Evolutionary conservation across 2,888 invertebrate genomes (phyloP), one percentile per base, ranked within the genome.

Genomic region (Nemapogon koenigi): DNA sequence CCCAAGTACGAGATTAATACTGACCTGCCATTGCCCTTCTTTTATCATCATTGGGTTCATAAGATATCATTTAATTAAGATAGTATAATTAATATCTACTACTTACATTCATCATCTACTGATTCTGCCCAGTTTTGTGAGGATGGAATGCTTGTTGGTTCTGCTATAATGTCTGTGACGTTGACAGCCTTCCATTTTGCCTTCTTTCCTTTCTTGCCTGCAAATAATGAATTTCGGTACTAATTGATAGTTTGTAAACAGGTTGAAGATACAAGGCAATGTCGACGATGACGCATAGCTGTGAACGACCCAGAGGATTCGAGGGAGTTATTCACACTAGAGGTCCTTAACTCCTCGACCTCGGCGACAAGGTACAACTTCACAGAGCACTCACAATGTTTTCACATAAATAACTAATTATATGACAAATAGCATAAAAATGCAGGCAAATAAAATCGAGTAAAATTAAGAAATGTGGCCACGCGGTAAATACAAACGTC

Each of bases 201-300:
- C 82, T 90, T 94, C 82, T 89, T 92, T 66, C 83, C 86, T 83
- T 89, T 93, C 84, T 89, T 93, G 73, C 84, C 90, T 90, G 81
- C 38, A 54, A 62, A 37, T 41, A 51, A 45, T 41, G n/a, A n/a
- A n/a, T n/a, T n/a, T n/a, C n/a, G n/a, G 13, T 31, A 19, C 19
- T 13, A 19, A 33, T 7, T 2, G 11, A n/a, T 19, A 8, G 19
- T 25, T n/a, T 15, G 3, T 18, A 3, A 2, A 17, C 14, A 10
- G 8, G 8, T 3, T n/a, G n/a, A n/a, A n/a, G n/a, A 43, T 49
- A 51, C 46, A 57, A 52, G 52, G 56, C 53, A 56, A 56, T 45
- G 14, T 57, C 53, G 62, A 59, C 57, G 67, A 64, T 76, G 75
- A 76, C 73, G 71, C 73, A 76, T 68, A 54, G 54, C 52, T 57